Evolutionary conservation across 2,113 vertebrate genomes (phyloP).

Genomic region (Malurus alboscapulatus): DNA sequence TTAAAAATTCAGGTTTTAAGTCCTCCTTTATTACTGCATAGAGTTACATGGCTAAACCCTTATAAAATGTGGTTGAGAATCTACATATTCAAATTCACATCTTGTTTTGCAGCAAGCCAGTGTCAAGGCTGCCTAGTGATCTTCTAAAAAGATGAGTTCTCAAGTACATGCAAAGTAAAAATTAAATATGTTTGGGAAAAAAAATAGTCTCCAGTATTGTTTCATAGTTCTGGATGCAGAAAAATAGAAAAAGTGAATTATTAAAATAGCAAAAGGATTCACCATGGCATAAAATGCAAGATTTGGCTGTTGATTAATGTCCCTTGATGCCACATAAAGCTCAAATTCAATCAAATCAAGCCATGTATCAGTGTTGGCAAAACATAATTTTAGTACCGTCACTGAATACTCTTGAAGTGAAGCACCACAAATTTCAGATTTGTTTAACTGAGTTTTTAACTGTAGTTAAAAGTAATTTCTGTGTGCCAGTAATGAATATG

Average conservation of each 20-base stretch:
- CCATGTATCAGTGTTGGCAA: background rate
- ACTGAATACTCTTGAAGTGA: rapidly evolving
- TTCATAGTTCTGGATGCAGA: background rate
- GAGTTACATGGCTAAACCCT: background rate
- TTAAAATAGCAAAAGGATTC: background rate
- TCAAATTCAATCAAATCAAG: background rate
- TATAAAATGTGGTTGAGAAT: background rate
- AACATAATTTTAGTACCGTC: background rate
- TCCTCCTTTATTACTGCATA: background rate
- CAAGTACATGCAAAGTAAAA: background rate
- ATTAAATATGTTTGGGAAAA: background rate
- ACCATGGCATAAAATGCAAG: background rate
- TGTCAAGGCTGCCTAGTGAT: background rate
- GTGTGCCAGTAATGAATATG: rapidly evolving
- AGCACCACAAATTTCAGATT: background rate
- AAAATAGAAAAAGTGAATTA: background rate
- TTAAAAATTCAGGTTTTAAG: background rate
- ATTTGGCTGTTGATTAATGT: background rate
- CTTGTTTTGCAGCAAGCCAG: background rate
- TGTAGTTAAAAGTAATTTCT: background rate
- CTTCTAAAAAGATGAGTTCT: background rate
- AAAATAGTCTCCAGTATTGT: background rate
- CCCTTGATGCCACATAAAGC: background rate
- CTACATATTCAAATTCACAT: background rate
- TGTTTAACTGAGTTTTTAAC: background rate